Evolutionary conservation across 2,797 vertebrate species (phyloP), one percentile per base, ranked within the genome.

Genomic region (Pampus argenteus): DNA sequence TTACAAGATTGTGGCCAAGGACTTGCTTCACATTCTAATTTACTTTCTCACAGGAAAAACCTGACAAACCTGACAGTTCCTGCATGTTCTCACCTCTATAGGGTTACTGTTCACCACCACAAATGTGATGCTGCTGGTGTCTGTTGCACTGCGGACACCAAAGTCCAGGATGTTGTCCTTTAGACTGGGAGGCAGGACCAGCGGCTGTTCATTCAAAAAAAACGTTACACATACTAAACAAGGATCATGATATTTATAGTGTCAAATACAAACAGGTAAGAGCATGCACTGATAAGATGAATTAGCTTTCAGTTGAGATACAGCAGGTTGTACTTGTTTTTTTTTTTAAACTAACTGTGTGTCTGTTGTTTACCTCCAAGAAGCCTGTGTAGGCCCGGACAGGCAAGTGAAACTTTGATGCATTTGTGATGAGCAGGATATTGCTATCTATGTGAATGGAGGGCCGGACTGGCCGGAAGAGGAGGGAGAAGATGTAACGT

Each of bases 361-460:
- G 28, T 22, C 6, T 1, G 9, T 4, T 50, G 9, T 29, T 92
- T 95, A 98, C 98, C 94, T 99, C 97, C 85, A 99, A 89, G 94
- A 99, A 99, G 81, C 98, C 98, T 10, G 98, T 99, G 91, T 99
- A 99, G 8, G 97, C 98, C 82, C 97, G 92, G 78, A 99, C 95
- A 56, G 98, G 98, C 67, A 99, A 94, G 86, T 98, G 97, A 89
- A 99, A 99, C 93, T 97, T 98, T 58, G 98, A 99, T 18, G 97
- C 98, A 45, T 99, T 99, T 79, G 98, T 99, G 91, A 98, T 95
- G 65, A 99, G 97, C 73, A 99, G 94, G 89, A 99, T 98, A 83
- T 99, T 99, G 92, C 95, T 96, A 94, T 99, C 97, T 84, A 99
- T 93, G 79, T 99, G 97, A 74, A 97, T 94, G 84, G 97, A 97